phyloP scores from a whole-genome alignment of 2,113 vertebrate genomes.

The Oreotrochilus melanogaster region DNA sequence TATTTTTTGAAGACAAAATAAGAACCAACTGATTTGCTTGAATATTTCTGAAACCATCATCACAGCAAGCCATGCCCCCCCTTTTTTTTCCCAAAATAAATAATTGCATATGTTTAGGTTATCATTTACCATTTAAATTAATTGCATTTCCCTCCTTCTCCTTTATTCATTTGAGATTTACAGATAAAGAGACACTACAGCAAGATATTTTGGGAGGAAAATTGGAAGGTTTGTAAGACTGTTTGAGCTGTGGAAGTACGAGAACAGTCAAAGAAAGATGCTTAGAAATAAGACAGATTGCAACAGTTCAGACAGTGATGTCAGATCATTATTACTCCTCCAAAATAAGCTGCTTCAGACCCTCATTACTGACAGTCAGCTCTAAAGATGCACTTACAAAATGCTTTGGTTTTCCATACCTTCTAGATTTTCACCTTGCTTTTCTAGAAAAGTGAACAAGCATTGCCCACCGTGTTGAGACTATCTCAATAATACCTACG shows the following conservation, averaged over 20 bases:
- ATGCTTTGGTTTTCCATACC: neutral
- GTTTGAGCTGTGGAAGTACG: neutral
- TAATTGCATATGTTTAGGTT: neutral
- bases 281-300: slow-evolving; percentile 40
- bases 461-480: neutral
- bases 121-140: neutral
- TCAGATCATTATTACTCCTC: slow-evolving; percentile 35
- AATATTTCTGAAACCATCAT: neutral
- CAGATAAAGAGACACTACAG: neutral
- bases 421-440: neutral
- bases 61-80: neutral
- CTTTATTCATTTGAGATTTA: neutral
- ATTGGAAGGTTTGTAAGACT: slow-evolving; percentile 45
- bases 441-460: neutral
- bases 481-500: neutral
- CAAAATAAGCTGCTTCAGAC: slow-evolving; percentile 18
- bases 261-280: slow-evolving; percentile 32
- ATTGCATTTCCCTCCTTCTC: neutral
- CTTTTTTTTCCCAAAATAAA: neutral
- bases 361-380: neutral
- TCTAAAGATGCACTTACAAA: neutral
- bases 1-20: neutral
- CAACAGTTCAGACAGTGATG: slow-evolving; percentile 43
- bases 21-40: accelerated
- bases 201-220: slow-evolving; percentile 14